A percentile compares a stretch with the other conserved stretches of the same genome.
These are phyloP conservation scores for Drosophila robusta DNA, from an alignment of 2,888 invertebrate species.

Conservation along the genomic window DNA sequence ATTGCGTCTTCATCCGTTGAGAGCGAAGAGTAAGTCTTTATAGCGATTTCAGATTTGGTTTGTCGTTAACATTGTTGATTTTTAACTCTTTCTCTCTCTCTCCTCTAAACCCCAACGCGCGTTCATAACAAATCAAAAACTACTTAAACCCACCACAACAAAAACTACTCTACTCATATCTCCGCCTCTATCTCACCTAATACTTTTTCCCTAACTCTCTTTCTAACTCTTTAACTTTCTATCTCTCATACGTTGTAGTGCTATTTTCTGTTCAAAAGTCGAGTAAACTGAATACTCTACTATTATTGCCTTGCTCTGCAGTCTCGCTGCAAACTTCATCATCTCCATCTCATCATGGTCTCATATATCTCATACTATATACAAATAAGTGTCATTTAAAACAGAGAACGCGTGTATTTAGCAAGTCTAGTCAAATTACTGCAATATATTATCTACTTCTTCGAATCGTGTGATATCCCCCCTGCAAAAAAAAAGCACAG, in stretches of 20 bases:
- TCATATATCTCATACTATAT: slow-evolving; percentile 28
- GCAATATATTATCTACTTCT: slow-evolving; percentile 20
- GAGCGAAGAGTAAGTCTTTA: slow-evolving; percentile 83
- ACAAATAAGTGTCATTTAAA: slow-evolving; percentile 34
- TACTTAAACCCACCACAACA: slow-evolving; percentile 22
- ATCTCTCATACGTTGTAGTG: slow-evolving; percentile 52
- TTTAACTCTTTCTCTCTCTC: slow-evolving; percentile 59
- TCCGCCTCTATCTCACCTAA: slow-evolving; percentile 15
- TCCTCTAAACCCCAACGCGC: slow-evolving; percentile 37
- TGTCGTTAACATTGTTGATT: slow-evolving; percentile 72
- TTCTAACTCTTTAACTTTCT: slow-evolving; percentile 39
- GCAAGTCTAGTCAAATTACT: slow-evolving; percentile 53
- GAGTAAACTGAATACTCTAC: slow-evolving; percentile 31
- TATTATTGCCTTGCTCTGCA: slow-evolving; percentile 67
- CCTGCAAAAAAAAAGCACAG: slow-evolving; percentile 31
- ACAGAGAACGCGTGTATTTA: slow-evolving; percentile 58
- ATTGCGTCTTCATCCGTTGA: slow-evolving; percentile 82
- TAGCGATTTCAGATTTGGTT: slow-evolving; percentile 68
- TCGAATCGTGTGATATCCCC: slow-evolving; percentile 38
- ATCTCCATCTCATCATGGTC: slow-evolving; percentile 5
- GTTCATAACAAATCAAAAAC: slow-evolving; percentile 37
- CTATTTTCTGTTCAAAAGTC: slow-evolving; percentile 45
- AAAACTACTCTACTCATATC: slow-evolving; percentile 29
- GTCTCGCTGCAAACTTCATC: slow-evolving; percentile 39
- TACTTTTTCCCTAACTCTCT: slow-evolving; percentile 15